Evolutionary conservation across 1,140 invertebrate species (phyloP), one percentile per base, ranked within the genome.

Genomic region (Drosophila parabipectinata): DNA sequence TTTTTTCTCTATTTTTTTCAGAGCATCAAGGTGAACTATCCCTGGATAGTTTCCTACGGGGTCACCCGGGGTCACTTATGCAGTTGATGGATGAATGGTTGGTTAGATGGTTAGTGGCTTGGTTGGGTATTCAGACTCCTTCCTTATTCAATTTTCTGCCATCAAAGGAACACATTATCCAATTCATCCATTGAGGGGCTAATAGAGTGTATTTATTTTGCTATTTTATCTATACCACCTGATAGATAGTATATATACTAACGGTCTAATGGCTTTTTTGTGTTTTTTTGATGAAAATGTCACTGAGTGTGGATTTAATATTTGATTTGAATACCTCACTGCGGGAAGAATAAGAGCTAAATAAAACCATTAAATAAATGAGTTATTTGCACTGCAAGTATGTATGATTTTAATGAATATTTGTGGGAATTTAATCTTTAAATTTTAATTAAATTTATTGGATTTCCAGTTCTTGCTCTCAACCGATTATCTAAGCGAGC

Each of bases 21-120:
- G 74, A 74, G 79, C 79, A 67, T 79, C 76, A 79, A 78, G 50
- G 71, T 73, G 58, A 55, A 58, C 39, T 24, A 37, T 18, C 55
- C 60, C 50, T 10, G 21, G 52, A 76, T 21, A 21, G 72, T 64
- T 53, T 24, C 6, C 15, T 53, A 34, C 41, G 79, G 63, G 68
- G 63, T 74, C 75, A 78, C 52, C 52, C 74, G 79, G 75, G 79
- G 57, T 75, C 72, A 75, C 44, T 26, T 6, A n/a, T 56, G 32
- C 67, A 48, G 52, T 41, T 47, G 51, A 69, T 69, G 64, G 51
- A 57, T 71, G 66, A 34, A 63, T 28, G 45, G 45, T 39, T 12
- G 26, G n/a, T 6, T 14, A 0, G 39, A 3, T 44, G 12, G 39
- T 14, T 28, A 37, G 34, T 18, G 15, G 15, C 15, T 15, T n/a